Base-by-base conservation (phyloP, 2,888 invertebrate species). In the Dynastes tityus region DNA sequence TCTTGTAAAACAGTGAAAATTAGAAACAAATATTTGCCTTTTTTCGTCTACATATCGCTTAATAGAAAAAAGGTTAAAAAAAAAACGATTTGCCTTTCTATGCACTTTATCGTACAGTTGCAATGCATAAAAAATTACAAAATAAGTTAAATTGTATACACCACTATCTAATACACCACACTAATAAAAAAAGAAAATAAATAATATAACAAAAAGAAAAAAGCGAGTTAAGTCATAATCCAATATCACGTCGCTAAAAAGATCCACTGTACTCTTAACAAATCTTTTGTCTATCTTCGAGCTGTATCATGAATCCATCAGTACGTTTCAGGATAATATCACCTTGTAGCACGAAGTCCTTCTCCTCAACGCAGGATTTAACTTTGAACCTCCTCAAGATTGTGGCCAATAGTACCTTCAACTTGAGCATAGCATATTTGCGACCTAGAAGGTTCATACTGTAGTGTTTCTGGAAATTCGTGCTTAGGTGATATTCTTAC, bases 361-460 rank as follows among this genome's bases (percentile, higher is more conserved):
- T 88, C 84, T 95, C 94, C 77, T 90, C 91, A 29, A 93, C 88
- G 85, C 94, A 93, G 4, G 94, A 94, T 79, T 90, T 86, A n/a
- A 95, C 91, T 79, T 91, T 91, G 91, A 93, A 95, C 86, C 93
- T 93, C 83, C 95, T 91, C 83, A 95, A 86, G 83, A 95, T 92
- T 78, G 95, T 95, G 5, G 95, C 94, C 27, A 95, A 90, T 80
- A 95, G 91, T 80, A 95, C 93, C 89, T 95, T 95, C 85, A 95
- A 89, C 87, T 95, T 95, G 83, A 95, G 89, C 94, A 95, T 94
- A 55, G 95, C 95, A 87, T 94, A 95, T 88, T 95, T 95, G 80
- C 95, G 93, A 87, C 92, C 95, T 95, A 63, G 2, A 51, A 40
- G 2, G 16, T 45, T 22, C 1, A 22, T 11, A 8, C 11, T 45